phyloP scores from a whole-genome alignment of 2,888 invertebrate species.

The Eurytoma adleriae region DNA sequence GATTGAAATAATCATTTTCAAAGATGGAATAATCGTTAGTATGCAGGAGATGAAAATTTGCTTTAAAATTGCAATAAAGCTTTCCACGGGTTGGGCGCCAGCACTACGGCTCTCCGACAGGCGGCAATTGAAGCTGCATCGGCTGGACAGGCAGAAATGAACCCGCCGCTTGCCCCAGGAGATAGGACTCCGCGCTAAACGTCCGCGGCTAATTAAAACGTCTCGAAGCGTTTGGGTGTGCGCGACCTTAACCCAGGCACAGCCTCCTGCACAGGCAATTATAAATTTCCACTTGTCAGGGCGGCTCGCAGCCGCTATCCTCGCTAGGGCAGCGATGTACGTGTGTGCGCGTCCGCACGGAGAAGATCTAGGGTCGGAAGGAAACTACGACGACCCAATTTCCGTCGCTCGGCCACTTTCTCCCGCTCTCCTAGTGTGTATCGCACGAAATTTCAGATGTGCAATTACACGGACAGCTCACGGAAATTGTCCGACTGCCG shows the following conservation, averaged over 20 bases:
- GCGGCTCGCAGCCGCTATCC: too few relatives aligned
- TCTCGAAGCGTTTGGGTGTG: constrained; percentile 4
- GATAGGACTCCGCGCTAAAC: neutral
- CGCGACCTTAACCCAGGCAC: constrained; percentile 36
- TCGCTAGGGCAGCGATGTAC: neutral
- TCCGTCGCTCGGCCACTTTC: constrained; percentile 28
- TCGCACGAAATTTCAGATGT: constrained; percentile 19
- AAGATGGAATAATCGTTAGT: too few relatives aligned
- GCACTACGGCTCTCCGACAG: neutral
- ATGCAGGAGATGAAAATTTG: too few relatives aligned
- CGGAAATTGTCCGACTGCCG: constrained; percentile 35
- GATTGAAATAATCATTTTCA: too few relatives aligned
- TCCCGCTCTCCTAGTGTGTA: neutral
- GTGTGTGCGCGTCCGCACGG: neutral
- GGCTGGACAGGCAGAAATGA: too few relatives aligned
- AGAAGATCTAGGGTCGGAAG: constrained; percentile 9
- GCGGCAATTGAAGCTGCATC: neutral
- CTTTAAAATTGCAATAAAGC: neutral
- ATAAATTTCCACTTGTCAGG: constrained; percentile 43
- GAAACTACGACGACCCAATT: constrained; percentile 38
- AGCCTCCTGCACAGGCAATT: constrained; percentile 2
- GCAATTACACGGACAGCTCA: constrained; percentile 17
- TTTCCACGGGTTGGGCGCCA: neutral
- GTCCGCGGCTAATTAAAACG: constrained; percentile 39
- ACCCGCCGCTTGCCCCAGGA: too few relatives aligned